A percentile compares a stretch with the other conserved stretches of the same genome.
phyloP scores from a whole-genome alignment of 2,797 vertebrate species.

The Manis pentadactyla region DNA sequence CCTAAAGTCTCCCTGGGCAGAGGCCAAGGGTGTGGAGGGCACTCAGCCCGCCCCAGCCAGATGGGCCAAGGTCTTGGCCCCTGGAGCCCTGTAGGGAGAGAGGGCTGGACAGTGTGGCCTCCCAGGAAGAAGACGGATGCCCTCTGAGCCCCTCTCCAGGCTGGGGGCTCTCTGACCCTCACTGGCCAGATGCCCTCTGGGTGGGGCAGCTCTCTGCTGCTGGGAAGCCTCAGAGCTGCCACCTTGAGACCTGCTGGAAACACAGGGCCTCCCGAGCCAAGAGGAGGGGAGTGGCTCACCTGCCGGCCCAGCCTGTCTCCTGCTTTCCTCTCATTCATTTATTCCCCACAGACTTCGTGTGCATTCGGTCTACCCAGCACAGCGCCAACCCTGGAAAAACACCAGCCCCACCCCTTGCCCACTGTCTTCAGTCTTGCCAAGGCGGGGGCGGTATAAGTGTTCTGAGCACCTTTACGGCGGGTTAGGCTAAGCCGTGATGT shows the following conservation, averaged over 20 bases:
- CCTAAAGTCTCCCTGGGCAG: background rate
- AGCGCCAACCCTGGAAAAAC: background rate
- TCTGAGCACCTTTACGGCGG: background rate
- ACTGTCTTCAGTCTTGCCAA: fast-evolving
- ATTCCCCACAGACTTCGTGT: fast-evolving
- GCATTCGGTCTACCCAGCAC: fast-evolving
- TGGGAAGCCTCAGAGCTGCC: background rate
- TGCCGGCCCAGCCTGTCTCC: too few species aligned
- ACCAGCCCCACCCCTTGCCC: fast-evolving
- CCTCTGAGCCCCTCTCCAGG: background rate
- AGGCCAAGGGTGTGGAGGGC: constrained; percentile 20
- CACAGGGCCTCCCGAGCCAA: background rate
- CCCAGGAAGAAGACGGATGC: background rate
- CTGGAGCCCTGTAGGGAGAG: background rate
- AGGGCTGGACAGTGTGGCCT: background rate
- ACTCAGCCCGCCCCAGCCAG: background rate
- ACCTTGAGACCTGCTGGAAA: background rate
- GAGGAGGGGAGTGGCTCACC: background rate
- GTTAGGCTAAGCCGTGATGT: background rate
- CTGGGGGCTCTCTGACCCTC: background rate
- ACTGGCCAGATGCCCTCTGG: background rate
- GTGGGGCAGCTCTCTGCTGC: background rate
- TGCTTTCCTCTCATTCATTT: fast-evolving
- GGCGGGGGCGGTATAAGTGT: constrained; percentile 3
- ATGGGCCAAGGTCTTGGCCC: background rate